Evolutionary conservation across 2,113 vertebrate species (phyloP).

Genomic region (Xenopus laevis): DNA sequence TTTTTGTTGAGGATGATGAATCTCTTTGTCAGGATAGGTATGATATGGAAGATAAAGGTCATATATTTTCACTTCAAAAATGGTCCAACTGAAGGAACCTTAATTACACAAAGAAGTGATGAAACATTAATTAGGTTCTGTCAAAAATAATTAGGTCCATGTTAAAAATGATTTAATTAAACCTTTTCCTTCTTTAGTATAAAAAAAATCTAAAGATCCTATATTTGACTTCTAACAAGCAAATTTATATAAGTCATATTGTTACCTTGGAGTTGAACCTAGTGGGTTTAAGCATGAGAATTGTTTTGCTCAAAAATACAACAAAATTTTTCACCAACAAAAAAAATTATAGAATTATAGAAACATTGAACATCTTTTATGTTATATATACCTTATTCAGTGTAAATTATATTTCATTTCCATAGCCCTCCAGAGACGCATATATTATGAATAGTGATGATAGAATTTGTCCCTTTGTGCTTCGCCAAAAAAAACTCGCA

Average conservation of each 20-base stretch:
- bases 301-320: background rate
- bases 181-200: conserved; percentile 74
- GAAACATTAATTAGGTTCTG: conserved; percentile 99
- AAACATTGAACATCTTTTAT: too few relatives aligned
- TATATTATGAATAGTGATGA: too few relatives aligned
- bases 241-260: conserved; percentile 86
- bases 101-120: conserved; percentile 94
- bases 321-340: too few relatives aligned
- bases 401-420: too few relatives aligned
- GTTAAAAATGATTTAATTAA: conserved; percentile 97
- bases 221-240: conserved; percentile 76
- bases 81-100: conserved; percentile 91
- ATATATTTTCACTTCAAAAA: conserved; percentile 90
- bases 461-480: too few relatives aligned
- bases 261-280: conserved; percentile 78
- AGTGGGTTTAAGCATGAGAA: background rate
- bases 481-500: too few relatives aligned
- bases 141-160: conserved; percentile 90
- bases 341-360: too few relatives aligned
- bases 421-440: too few relatives aligned
- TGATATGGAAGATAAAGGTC: conserved; percentile 94
- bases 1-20: conserved; percentile 86
- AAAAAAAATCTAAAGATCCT: conserved; percentile 72
- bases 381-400: too few relatives aligned
- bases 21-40: conserved; percentile 78